These are phyloP conservation scores for Dendrolimus kikuchii DNA, from an alignment of 1,140 invertebrate species.

Conservation along the genomic window DNA sequence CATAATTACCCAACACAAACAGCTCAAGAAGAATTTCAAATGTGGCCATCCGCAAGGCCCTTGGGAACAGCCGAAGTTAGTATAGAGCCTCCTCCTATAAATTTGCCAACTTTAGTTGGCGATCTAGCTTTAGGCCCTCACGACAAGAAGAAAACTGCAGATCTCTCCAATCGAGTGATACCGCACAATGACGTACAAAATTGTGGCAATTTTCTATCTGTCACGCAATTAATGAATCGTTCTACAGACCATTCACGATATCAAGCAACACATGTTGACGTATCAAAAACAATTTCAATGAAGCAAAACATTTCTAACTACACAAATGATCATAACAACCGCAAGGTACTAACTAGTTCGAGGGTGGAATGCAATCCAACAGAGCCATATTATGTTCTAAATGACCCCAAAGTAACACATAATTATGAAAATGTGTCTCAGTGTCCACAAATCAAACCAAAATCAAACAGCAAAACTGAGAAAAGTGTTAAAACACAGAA, in stretches of 20 bases:
- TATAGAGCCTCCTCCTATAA: constrained; percentile 62
- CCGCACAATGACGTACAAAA: constrained; percentile 48
- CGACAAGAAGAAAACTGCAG: constrained; percentile 55
- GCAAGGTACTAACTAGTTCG: constrained; percentile 33
- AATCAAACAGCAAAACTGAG: constrained; percentile 43
- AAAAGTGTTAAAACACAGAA: constrained; percentile 56
- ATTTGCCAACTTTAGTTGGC: constrained; percentile 59
- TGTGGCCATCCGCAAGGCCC: constrained; percentile 54
- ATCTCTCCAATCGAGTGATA: constrained; percentile 30
- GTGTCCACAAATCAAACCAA: constrained; percentile 43
- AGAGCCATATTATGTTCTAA: constrained; percentile 52
- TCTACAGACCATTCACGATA: constrained; percentile 45
- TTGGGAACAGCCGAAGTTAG: constrained; percentile 62
- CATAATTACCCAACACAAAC: constrained; percentile 50
- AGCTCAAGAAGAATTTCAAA: constrained; percentile 52
- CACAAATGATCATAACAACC: constrained; percentile 28
- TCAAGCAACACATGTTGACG: constrained; percentile 36
- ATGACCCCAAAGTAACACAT: constrained; percentile 42
- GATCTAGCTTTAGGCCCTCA: constrained; percentile 62
- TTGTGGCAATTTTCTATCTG: constrained; percentile 59
- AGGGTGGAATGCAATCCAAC: constrained; percentile 37
- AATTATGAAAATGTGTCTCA: constrained; percentile 40
- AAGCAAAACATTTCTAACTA: constrained; percentile 43
- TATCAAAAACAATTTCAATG: constrained; percentile 26
- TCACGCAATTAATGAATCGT: constrained; percentile 65